Conservation (phyloP, 2,113 vertebrate genomes). For the Lipotes vexillifer region DNA sequence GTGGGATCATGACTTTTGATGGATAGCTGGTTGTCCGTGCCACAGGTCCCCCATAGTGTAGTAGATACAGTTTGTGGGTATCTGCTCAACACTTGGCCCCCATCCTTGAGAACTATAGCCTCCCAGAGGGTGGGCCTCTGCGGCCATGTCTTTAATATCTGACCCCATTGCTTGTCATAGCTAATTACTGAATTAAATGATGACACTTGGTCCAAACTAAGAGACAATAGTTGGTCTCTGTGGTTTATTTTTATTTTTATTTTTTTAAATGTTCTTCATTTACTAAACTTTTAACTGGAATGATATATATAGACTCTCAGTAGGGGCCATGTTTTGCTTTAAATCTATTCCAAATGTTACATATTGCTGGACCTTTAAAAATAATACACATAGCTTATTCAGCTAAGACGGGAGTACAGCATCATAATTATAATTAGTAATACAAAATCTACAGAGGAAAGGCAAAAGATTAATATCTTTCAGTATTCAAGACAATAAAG, state of each 20-base stretch:
- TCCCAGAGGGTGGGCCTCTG: not conserved
- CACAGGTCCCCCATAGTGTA: not conserved
- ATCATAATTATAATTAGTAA: not conserved
- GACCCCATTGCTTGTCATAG: not conserved
- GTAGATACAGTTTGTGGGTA: not conserved
- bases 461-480: not conserved
- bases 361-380: not conserved
- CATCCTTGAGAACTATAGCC: not conserved
- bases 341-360: not conserved
- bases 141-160: not conserved
- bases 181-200: not conserved
- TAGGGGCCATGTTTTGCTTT: not conserved
- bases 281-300: conserved; percentile 4
- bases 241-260: not conserved
- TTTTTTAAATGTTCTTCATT: not conserved
- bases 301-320: not conserved
- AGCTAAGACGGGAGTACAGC: not conserved
- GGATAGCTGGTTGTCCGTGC: not conserved
- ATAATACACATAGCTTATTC: not conserved
- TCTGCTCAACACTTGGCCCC: not conserved
- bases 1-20: not conserved
- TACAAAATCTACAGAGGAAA: not conserved
- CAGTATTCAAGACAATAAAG: not conserved
- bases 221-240: not conserved
- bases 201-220: not conserved